Evolutionary conservation across 2,113 vertebrate genomes (phyloP), one percentile per base, ranked within the genome.

Genomic region (Sitta europaea): DNA sequence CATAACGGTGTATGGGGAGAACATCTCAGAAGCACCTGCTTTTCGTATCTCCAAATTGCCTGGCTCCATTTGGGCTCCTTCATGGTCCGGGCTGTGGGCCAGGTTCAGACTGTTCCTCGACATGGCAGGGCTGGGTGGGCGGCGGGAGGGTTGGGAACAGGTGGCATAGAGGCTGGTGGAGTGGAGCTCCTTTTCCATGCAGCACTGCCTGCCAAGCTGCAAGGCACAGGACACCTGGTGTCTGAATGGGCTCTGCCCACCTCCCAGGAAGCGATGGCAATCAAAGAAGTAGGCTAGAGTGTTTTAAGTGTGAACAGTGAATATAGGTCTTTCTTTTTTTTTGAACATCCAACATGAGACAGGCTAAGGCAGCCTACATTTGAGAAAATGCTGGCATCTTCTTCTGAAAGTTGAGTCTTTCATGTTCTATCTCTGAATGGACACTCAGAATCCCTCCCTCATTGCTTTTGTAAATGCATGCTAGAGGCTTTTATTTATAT

Each of bases 81-180:
- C n/a, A 18, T 0, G 6, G 79, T 24, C n/a, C 0, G 40, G 92
- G 95, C 92, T 86, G 47, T 45, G 75, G 85, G 93, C 93, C 95
- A 95, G 87, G 89, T 89, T 96, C 92, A 92, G 82, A 47, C 75
- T 92, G 85, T 94, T 94, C 90, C 91, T 94, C 4, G 1, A 28
- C 1, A 7, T 4, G 24, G 73, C 80, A 70, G 63, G 65, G 55
- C 68, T 77, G 68, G 66, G 85, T 92, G 47, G 90, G 93, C 0
- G 59, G 86, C 0, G 0, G 78, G 75, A 93, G 48, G 40, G 35
- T 28, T 95, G 88, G 74, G 74, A 96, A 76, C 93, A 93, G 78
- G 85, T 93, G 92, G 85, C 75, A 42, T 17, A 1, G 0, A 54
- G 71, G 55, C 67, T 94, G 93, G 17, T 68, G 67, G 62, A 88